Percentiles rank a stretch among this genome's conserved stretches.
Evolutionary conservation across 2,888 invertebrate genomes (phyloP).

Genomic region (Neelides folsomi): DNA sequence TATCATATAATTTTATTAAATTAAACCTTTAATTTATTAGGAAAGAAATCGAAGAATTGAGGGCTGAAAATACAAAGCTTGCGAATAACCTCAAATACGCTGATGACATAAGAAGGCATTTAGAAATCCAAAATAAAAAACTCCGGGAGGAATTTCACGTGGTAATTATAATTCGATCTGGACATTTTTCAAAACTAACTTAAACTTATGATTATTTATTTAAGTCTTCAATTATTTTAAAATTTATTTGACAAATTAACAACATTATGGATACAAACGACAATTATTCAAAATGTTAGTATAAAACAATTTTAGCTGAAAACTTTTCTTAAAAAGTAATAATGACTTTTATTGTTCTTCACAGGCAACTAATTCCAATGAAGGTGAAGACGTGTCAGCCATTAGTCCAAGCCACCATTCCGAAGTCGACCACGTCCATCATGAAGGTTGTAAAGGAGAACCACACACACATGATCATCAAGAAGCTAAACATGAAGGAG

Average conservation of each 20-base stretch:
- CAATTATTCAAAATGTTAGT: too few species aligned
- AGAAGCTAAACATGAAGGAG: neutral
- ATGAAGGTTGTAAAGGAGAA: neutral
- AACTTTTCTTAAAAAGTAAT: too few species aligned
- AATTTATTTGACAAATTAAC: too few species aligned
- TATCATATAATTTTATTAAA: too few species aligned
- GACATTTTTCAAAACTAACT: neutral
- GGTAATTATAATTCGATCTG: neutral
- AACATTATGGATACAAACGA: too few species aligned
- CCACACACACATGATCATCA: conserved; percentile 6
- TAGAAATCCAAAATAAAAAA: neutral
- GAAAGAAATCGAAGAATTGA: conserved; percentile 1
- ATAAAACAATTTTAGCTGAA: too few species aligned
- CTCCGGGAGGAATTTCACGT: neutral
- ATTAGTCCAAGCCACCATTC: neutral
- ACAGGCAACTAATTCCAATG: too few species aligned
- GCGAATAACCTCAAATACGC: neutral
- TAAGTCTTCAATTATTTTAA: too few species aligned
- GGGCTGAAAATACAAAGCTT: neutral
- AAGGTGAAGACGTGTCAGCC: neutral
- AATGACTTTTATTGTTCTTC: too few species aligned
- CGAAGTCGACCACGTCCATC: neutral
- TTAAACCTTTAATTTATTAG: too few species aligned
- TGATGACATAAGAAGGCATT: conserved; percentile 5
- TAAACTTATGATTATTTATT: too few species aligned